Evolutionary conservation across 2,113 vertebrate genomes (phyloP), one percentile per base, ranked within the genome.

Genomic region (Nibea albiflora): DNA sequence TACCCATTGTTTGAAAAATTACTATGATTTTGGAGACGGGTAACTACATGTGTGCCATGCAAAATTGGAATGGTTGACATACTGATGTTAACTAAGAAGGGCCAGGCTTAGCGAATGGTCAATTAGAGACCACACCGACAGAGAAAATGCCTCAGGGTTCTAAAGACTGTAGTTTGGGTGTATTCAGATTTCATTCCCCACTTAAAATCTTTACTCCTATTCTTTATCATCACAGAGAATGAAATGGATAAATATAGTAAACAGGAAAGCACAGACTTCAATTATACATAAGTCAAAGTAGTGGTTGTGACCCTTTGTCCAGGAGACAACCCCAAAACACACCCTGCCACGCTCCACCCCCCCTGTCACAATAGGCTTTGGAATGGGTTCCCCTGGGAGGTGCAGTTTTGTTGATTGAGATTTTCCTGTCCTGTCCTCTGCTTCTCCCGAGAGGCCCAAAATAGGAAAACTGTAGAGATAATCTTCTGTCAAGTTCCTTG

Each of bases 371-470:
- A 78, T 47, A 78, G 61, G 70, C 57, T 58, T 68, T 74, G 31
- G 58, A 83, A 42, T 68, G 31, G 67, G 28, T 61, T 62, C 76
- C 73, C 26, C 58, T 80, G 90, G 81, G 92, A 89, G 73, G 78
- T 72, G 78, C 63, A 78, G 82, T 70, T 76, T 68, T 76, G 16
- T 70, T 90, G 88, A 95, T 90, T 58, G 57, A 70, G 70, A 17
- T 46, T 73, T 94, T 94, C 90, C 93, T 94, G 93, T 89, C 74
- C 71, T 82, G 93, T 89, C 74, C 71, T 82, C 67, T 73, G 35
- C 22, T 76, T 53, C 67, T 81, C 63, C 66, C 17, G 26, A 61
- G 81, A 76, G 70, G 76, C 83, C 67, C 57, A 42, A 31, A 31
- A 77, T 65, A 70, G 84, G 83, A 67, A 88, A 79, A 78, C 58